Evolutionary conservation across 2,888 invertebrate genomes (phyloP), one percentile per base, ranked within the genome.

Genomic region (Anticlea derivata): DNA sequence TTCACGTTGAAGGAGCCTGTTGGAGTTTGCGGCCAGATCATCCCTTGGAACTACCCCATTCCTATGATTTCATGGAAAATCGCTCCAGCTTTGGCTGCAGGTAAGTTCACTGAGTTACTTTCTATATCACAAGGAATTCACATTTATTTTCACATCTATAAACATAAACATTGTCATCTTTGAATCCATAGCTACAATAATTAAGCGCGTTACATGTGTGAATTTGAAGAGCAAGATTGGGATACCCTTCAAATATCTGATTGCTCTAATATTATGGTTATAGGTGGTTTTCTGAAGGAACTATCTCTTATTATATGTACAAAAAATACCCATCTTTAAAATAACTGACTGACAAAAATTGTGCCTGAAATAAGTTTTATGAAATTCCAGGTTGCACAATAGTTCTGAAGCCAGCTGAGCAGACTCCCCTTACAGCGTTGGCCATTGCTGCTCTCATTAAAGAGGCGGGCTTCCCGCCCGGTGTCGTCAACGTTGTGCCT

Each of bases 21-120:
- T 1, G 91, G 91, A 7, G 97, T 98, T 0, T 97, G 97, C 72
- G 98, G 95, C 0, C 97, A 97, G 82, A 97, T 98, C 52, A 96
- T 97, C 66, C 97, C 98, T 4, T 98, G 98, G 97, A 98, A 98
- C 81, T 98, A 97, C 70, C 98, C 97, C 0, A 84, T 96, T 45
- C 85, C 98, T 49, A 98, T 99, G 98, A 93, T 96, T 85, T 93
- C 96, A 0, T 99, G 98, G 99, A 99, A 99, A 84, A 92, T 99
- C 40, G 96, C 92, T 1, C 96, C 96, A 0, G 96, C 96, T 0
- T 76, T 96, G 46, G 94, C 95, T 3, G 95, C 95, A 65, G 89
- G 89, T 90, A 61, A 37, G 2, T 23, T 2, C n/a, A 23, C 10
- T 30, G 7, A 24, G 2, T 3, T 17, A 17, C 17, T 17, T 17